These are phyloP conservation scores for Steinernema hermaphroditum DNA, from an alignment of 2,888 invertebrate species.

Conservation along the genomic window DNA sequence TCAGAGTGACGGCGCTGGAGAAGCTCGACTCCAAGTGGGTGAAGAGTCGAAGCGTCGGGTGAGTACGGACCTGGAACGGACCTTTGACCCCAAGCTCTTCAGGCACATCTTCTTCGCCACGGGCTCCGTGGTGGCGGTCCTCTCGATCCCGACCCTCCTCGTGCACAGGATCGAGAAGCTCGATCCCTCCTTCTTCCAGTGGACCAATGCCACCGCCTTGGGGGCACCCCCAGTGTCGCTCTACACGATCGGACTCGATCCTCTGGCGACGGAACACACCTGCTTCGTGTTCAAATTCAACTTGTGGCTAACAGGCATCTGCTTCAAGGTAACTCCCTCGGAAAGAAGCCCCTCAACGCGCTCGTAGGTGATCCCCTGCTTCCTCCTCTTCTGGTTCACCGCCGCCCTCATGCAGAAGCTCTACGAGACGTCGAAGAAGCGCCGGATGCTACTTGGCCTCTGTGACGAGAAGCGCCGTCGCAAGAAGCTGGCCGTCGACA, in stretches of 20 bases:
- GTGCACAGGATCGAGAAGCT: conserved; percentile 36
- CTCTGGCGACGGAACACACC: conserved; percentile 34
- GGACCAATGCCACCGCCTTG: neutral
- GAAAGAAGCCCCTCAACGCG: no score
- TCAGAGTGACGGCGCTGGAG: conserved; percentile 49
- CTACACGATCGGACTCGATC: conserved; percentile 44
- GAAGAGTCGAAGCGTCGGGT: conserved; percentile 10
- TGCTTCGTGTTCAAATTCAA: conserved; percentile 58
- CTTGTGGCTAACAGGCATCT: conserved; percentile 55
- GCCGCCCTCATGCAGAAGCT: conserved; percentile 54
- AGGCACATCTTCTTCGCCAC: conserved; percentile 48
- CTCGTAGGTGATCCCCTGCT: conserved; percentile 51
- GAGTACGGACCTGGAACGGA: neutral
- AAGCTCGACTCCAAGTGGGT: conserved; percentile 45
- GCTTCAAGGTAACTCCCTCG: conserved; percentile 45
- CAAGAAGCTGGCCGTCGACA: conserved; percentile 45
- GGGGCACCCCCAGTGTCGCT: neutral
- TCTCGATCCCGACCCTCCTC: conserved; percentile 49
- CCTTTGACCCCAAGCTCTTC: no score
- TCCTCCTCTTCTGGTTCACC: conserved; percentile 54
- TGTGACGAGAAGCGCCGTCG: conserved; percentile 38
- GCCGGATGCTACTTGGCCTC: conserved; percentile 41
- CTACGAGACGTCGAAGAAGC: conserved; percentile 52
- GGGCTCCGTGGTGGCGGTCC: conserved; percentile 43
- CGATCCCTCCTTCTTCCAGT: neutral